Conservation (phyloP, 2,888 invertebrate genomes). For the Pinctada fucata region DNA sequence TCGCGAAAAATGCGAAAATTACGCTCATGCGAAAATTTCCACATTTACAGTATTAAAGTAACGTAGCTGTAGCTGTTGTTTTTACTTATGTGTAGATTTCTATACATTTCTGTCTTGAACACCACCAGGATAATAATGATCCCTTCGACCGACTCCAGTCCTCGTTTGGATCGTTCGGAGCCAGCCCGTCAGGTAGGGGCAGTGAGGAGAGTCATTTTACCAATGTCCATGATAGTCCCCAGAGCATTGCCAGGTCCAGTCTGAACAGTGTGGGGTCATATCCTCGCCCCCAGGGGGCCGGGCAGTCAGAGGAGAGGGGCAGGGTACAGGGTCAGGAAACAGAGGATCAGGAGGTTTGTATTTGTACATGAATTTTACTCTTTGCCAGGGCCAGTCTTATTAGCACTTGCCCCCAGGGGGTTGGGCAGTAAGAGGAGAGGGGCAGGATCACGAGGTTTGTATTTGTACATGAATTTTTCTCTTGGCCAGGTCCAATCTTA, state of each 20-base stretch:
- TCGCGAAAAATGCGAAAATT: too few species aligned
- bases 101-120: too few species aligned
- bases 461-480: background rate
- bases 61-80: too few species aligned
- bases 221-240: conserved; percentile 17
- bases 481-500: background rate
- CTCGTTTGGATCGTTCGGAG: conserved; percentile 61
- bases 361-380: background rate
- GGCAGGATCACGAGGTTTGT: background rate
- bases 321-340: background rate
- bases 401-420: background rate
- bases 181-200: conserved; percentile 19
- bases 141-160: conserved; percentile 53
- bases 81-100: too few species aligned
- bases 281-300: background rate
- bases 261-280: background rate
- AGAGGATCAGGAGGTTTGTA: conserved; percentile 1
- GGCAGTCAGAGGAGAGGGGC: background rate
- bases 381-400: background rate
- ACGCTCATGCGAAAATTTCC: too few species aligned
- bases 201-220: background rate
- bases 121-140: conserved; percentile 5
- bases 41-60: too few species aligned
- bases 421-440: background rate
- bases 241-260: conserved; percentile 10